These are phyloP conservation scores for Heptranchias perlo DNA, from an alignment of 2,113 vertebrate species.

Conservation along the genomic window DNA sequence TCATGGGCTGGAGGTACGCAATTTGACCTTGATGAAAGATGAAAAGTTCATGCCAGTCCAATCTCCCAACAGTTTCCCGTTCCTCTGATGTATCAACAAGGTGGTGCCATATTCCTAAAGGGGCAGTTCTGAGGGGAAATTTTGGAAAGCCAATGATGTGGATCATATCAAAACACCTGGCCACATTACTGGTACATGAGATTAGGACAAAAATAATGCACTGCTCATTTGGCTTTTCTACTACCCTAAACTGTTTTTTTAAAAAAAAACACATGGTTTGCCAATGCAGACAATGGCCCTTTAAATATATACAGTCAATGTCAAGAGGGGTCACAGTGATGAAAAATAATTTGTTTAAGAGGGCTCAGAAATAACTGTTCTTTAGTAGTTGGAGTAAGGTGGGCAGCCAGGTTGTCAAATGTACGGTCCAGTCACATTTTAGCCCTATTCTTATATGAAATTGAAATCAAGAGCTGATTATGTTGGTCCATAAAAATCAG, in stretches of 20 bases:
- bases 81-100: background rate
- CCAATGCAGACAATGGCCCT: background rate
- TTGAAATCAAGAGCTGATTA: background rate
- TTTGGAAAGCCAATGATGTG: background rate
- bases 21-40: background rate
- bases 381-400: background rate
- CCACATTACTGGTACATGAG: background rate
- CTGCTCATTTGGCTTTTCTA: background rate
- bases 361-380: background rate
- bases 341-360: background rate
- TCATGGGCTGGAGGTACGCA: background rate
- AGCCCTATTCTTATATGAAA: background rate
- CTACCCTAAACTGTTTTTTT: background rate
- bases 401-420: background rate
- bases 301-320: background rate
- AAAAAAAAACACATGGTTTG: background rate
- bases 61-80: background rate
- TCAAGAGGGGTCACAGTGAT: background rate
- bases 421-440: background rate
- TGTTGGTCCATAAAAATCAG: background rate
- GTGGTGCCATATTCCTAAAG: background rate
- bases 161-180: background rate
- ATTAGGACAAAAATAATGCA: background rate
- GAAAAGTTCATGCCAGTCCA: background rate
- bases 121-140: background rate